Base-by-base conservation (phyloP, 2,113 vertebrate species). In the Apeltes quadracus region DNA sequence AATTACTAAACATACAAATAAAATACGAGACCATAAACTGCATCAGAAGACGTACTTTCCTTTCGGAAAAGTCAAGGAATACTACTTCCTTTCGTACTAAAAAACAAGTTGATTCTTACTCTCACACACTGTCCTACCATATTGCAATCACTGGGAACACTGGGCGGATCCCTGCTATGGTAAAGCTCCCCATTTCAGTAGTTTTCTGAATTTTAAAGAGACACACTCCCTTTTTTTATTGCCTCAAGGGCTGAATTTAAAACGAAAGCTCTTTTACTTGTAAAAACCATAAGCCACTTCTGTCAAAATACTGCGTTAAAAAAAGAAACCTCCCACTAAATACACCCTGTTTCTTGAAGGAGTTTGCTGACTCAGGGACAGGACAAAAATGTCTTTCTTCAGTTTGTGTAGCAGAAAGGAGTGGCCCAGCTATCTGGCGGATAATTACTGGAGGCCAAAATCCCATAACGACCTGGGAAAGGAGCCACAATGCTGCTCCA, bases 381-480 rank as follows among this genome's bases (percentile, higher is more conserved):
- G 43, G 64, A 54, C 20, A 34, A 38, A 55, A 34, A 2, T 3
- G 3, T 10, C 61, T 62, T 14, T 67, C 72, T 83, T 61, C 59
- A 76, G 76, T 51, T 61, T 36, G 75, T 78, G 55, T 51, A 72
- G 78, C 61, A 65, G 65, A 53, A 25, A 68, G 81, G 76, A 67
- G 81, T 71, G 72, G 83, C 61, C 22, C 66, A 65, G 55, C 73
- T 71, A 70, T 84, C 75, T 72, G 67, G 46, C 39, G 61, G 75
- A 83, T 81, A 83, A 87, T 89, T 83, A 85, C 67, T 38, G 25
- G 80, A 73, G 22, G 46, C 44, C n/a, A 55, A 72, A 70, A 71
- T 82, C 72, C 82, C 76, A 73, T 61, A 88, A 84, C 78, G 64
- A 73, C 66, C 20, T 41, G n/a, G 59, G 46, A 36, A 53, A 69